Evolutionary conservation across 2,888 invertebrate genomes (phyloP).

Genomic region (Epirrhoe tristata): DNA sequence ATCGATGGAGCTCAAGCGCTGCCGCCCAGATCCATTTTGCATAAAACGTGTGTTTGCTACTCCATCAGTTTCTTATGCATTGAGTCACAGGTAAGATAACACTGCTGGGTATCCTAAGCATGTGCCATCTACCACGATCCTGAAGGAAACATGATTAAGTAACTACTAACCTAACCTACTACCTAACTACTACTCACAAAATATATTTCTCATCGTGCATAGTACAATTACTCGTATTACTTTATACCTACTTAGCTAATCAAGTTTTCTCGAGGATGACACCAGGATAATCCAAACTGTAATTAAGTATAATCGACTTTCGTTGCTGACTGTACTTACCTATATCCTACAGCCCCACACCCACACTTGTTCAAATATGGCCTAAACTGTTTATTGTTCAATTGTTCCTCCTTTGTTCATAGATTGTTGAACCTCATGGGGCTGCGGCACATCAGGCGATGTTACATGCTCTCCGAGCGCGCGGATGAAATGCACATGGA

Average conservation of each 20-base stretch:
- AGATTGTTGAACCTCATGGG: slow-evolving; percentile 24
- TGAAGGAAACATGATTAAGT: no score
- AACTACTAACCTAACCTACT: no score
- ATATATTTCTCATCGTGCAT: no score
- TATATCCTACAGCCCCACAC: no score
- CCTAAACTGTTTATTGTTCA: slow-evolving; percentile 5
- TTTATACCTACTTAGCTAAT: no score
- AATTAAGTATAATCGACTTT: no score
- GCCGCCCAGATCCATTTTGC: slow-evolving; percentile 8
- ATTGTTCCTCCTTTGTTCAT: background rate
- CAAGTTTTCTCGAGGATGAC: no score
- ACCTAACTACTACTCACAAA: no score
- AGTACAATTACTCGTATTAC: no score
- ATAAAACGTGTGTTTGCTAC: background rate
- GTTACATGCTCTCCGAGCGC: slow-evolving; percentile 28
- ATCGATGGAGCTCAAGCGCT: slow-evolving; percentile 4
- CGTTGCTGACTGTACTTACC: no score
- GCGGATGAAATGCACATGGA: slow-evolving; percentile 32
- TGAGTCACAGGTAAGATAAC: slow-evolving; percentile 12
- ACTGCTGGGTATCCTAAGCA: background rate
- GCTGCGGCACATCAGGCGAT: slow-evolving; percentile 25
- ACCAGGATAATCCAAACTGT: no score
- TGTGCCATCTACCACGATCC: no score
- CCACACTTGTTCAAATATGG: slow-evolving; percentile 7
- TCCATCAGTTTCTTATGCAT: slow-evolving; percentile 8